These are phyloP conservation scores for Ramphastos sulfuratus DNA, from an alignment of 2,113 vertebrate genomes.

Conservation along the genomic window DNA sequence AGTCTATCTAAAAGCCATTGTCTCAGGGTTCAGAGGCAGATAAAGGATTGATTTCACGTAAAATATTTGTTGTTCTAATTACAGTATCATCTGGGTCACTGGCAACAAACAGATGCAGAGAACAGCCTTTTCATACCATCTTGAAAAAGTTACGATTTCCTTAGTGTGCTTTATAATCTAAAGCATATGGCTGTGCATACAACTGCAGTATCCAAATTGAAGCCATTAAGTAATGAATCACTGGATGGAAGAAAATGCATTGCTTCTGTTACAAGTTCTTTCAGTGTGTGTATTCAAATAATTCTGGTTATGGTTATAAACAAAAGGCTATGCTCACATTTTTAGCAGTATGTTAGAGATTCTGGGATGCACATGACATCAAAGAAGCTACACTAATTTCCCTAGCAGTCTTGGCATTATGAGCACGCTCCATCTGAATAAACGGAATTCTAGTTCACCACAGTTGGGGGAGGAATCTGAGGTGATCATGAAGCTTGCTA, in stretches of 20 bases:
- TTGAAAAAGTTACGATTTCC: constrained; percentile 79
- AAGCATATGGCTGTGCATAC: constrained; percentile 82
- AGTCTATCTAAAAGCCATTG: constrained; percentile 68
- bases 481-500: constrained; percentile 71
- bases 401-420: constrained; percentile 80
- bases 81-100: constrained; percentile 82
- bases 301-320: constrained; percentile 81
- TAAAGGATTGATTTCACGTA: constrained; percentile 87
- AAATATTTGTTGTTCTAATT: constrained; percentile 88
- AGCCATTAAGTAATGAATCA: constrained; percentile 78
- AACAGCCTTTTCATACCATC: constrained; percentile 76
- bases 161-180: constrained; percentile 82
- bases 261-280: constrained; percentile 74
- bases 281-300: constrained; percentile 76
- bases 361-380: constrained; percentile 91
- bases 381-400: constrained; percentile 86
- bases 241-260: constrained; percentile 73
- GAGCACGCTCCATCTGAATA: constrained; percentile 83
- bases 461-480: constrained; percentile 74
- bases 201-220: constrained; percentile 78
- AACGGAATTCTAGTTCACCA: constrained; percentile 80
- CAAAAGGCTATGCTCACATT: constrained; percentile 70
- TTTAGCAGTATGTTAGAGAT: constrained; percentile 69
- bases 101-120: constrained; percentile 85
- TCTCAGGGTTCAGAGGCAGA: constrained; percentile 75